A percentile compares a stretch with the other conserved stretches of the same genome.
Evolutionary conservation across 2,888 invertebrate species (phyloP).

Genomic region (Epistrophe grossulariae): DNA sequence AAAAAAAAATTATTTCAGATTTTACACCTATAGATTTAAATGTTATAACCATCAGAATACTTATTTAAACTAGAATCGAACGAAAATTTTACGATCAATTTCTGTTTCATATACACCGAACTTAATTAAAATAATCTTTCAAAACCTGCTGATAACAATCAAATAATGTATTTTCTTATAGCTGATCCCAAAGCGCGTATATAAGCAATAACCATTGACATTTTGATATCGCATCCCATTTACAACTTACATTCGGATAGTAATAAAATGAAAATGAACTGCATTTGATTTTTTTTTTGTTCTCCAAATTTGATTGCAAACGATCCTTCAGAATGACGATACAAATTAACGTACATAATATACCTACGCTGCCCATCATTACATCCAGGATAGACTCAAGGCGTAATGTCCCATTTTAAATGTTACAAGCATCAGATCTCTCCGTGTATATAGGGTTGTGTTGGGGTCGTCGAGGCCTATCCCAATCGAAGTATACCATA

Average conservation of each 20-base stretch:
- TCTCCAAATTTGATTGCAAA: conserved; percentile 55
- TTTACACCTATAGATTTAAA: neutral
- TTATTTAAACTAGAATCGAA: neutral
- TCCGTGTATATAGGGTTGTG: conserved; percentile 7
- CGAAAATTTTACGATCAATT: conserved; percentile 13
- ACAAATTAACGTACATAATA: conserved; percentile 58
- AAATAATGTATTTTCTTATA: conserved; percentile 32
- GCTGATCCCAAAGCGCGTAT: conserved; percentile 33
- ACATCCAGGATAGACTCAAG: conserved; percentile 31
- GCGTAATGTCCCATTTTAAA: conserved; percentile 68
- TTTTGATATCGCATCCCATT: conserved; percentile 44
- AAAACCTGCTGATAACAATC: conserved; percentile 27
- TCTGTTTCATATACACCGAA: neutral
- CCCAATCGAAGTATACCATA: conserved; percentile 1
- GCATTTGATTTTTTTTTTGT: conserved; percentile 27
- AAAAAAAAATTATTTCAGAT: neutral
- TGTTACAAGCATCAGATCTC: conserved; percentile 57
- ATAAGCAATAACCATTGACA: conserved; percentile 34
- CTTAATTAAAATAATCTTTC: conserved; percentile 45
- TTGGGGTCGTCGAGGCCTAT: conserved; percentile 16
- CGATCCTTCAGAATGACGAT: conserved; percentile 60
- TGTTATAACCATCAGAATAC: neutral
- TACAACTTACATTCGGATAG: conserved; percentile 13
- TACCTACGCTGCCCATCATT: conserved; percentile 6
- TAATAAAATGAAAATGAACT: conserved; percentile 52